phyloP scores from a whole-genome alignment of 2,113 vertebrate species.

The Eclectus roratus region DNA sequence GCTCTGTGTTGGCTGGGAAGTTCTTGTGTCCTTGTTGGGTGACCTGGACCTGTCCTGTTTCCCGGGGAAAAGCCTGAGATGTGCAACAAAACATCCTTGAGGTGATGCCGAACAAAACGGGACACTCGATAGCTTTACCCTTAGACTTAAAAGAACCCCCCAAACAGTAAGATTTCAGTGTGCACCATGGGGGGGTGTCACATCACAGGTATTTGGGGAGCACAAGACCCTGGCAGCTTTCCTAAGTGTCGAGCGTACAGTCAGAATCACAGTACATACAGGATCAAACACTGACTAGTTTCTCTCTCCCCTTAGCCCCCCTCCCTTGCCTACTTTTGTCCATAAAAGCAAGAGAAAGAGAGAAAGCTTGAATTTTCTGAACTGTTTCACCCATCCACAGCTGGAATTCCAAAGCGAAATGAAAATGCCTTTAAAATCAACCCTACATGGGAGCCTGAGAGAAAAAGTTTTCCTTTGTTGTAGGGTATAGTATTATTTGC shows the following conservation, averaged over 20 bases:
- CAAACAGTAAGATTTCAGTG: background rate
- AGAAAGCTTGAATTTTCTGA: slow-evolving; percentile 73
- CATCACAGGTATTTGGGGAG: slow-evolving; percentile 50
- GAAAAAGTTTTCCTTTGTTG: slow-evolving; percentile 83
- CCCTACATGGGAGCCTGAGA: slow-evolving; percentile 74
- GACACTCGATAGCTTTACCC: background rate
- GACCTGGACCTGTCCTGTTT: slow-evolving; percentile 16
- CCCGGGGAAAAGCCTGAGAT: background rate
- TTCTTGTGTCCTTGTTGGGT: slow-evolving; percentile 4
- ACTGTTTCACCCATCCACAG: slow-evolving; percentile 72
- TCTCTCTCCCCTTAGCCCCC: slow-evolving; percentile 29
- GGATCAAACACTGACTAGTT: slow-evolving; percentile 65
- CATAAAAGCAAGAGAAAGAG: slow-evolving; percentile 61
- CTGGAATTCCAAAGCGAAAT: slow-evolving; percentile 71
- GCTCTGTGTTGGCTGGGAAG: background rate
- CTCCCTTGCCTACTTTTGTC: slow-evolving; percentile 62
- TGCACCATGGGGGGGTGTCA: background rate
- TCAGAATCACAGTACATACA: slow-evolving; percentile 58
- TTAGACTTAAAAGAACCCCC: background rate
- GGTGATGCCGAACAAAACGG: slow-evolving; percentile 39
- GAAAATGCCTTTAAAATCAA: slow-evolving; percentile 77
- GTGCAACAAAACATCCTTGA: background rate
- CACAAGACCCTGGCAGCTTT: background rate
- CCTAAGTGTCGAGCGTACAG: background rate
- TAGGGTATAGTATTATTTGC: slow-evolving; percentile 80